phyloP scores from a whole-genome alignment of 2,888 invertebrate species.

The Dusona sp. region DNA sequence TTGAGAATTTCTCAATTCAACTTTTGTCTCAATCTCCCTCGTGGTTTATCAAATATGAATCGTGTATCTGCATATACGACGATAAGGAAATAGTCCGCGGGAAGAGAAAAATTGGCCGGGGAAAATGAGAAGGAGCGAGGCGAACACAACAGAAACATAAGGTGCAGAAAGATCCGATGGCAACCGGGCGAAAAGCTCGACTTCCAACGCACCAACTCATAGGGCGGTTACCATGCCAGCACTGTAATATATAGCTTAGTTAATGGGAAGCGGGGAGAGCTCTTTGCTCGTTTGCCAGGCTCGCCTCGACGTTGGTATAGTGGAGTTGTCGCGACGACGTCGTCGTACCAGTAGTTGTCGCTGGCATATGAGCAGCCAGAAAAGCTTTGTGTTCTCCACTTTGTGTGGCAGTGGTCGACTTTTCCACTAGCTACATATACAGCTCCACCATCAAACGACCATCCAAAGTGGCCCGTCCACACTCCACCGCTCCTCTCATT shows the following conservation, averaged over 20 bases:
- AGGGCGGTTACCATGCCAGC: constrained; percentile 46
- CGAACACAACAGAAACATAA: constrained; percentile 8
- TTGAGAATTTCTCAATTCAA: neutral
- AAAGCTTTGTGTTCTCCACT: constrained; percentile 31
- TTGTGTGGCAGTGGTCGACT: neutral
- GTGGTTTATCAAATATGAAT: neutral
- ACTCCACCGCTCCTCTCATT: neutral
- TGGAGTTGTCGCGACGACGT: constrained; percentile 39
- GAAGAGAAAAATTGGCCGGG: neutral
- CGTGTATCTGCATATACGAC: neutral
- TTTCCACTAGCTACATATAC: constrained; percentile 16
- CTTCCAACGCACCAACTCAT: constrained; percentile 34
- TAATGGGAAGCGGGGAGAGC: constrained; percentile 25
- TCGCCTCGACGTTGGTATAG: constrained; percentile 38
- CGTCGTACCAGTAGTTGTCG: constrained; percentile 29
- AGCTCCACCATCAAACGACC: constrained; percentile 12
- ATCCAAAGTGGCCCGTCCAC: constrained; percentile 19
- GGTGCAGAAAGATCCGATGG: constrained; percentile 26
- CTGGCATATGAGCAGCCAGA: constrained; percentile 26
- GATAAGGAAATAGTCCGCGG: neutral
- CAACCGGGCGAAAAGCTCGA: constrained; percentile 31
- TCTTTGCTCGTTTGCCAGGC: constrained; percentile 54
- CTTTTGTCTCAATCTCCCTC: neutral
- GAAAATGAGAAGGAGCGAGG: neutral
- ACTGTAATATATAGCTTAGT: constrained; percentile 45